Base-by-base conservation (phyloP, 2,113 vertebrate species). In the Edolisoma coerulescens region DNA sequence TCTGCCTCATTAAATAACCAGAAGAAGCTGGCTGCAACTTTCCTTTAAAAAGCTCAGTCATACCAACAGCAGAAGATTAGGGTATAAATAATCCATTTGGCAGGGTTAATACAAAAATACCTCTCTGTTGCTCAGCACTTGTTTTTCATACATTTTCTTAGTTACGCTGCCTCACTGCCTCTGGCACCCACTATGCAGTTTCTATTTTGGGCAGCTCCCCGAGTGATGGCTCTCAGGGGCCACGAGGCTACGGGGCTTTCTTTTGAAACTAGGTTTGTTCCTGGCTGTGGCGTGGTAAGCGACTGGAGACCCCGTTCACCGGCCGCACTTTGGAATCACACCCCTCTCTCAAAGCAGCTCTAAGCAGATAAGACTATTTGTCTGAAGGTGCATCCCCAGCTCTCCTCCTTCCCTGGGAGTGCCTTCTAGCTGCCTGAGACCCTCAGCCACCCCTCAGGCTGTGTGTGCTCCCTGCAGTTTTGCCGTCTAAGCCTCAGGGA, bases 81-180 rank as follows among this genome's bases (percentile, higher is more conserved):
- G 16, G 69, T 89, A 94, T 89, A 82, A 95, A 95, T 92, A 96
- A 95, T 95, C 87, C 57, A 71, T 95, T 96, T 95, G 93, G 84
- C 93, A 92, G 45, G 41, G 57, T 68, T 93, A 82, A 69, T 35
- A 75, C 49, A 91, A 75, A 95, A 97, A 94, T 94, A 95, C 81
- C 69, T 82, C 86, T 67, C 56, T 47, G 82, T 93, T 95, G 74
- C 91, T 93, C 91, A 79, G 94, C 87, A 65, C 77, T 95, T 95
- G 94, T 95, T 96, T 97, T 95, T 61, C 57, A 84, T 84, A 73
- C 84, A 75, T 87, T 92, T 92, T 96, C 91, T 41, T 87, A 39
- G 93, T 75, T 93, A 87, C 6, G 4, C 61, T 91, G 89, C 75
- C 84, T 90, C 70, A 4, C 52, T 53, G 84, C 86, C 84, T 75